Conservation (phyloP, 2,888 invertebrate genomes). For the Agrilus biguttatus region DNA sequence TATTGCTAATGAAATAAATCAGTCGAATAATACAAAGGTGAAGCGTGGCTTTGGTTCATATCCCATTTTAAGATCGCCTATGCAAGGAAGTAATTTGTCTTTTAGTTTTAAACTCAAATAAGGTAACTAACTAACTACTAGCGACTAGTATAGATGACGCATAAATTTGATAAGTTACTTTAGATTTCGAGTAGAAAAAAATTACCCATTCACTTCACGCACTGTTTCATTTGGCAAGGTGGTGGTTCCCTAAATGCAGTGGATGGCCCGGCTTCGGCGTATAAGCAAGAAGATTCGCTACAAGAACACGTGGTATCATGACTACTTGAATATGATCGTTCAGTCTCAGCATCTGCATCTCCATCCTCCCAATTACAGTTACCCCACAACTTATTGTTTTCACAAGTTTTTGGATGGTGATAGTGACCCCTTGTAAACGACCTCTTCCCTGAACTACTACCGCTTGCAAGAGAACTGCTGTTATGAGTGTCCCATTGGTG, state of each 20-base stretch:
- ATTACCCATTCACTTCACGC: constrained; percentile 11
- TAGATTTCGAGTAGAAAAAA: not conserved
- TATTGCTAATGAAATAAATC: too few relatives aligned
- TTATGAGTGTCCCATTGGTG: constrained; percentile 24
- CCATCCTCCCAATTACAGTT: constrained; percentile 26
- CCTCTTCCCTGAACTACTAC: constrained; percentile 23
- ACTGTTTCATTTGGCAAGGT: constrained; percentile 19
- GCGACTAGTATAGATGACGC: too few relatives aligned
- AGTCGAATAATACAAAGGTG: too few relatives aligned
- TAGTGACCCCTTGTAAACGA: constrained; percentile 23
- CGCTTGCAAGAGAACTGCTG: constrained; percentile 26
- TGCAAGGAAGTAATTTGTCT: too few relatives aligned
- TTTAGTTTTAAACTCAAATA: too few relatives aligned
- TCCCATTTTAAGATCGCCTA: too few relatives aligned
- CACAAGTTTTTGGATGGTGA: constrained; percentile 23
- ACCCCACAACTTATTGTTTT: constrained; percentile 23
- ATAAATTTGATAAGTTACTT: not conserved
- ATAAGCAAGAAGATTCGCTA: constrained; percentile 46
- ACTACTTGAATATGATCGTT: constrained; percentile 32
- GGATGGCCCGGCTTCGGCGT: constrained; percentile 40
- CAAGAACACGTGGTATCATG: constrained; percentile 46
- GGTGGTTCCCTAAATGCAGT: constrained; percentile 15
- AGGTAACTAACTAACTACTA: too few relatives aligned
- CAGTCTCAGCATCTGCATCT: constrained; percentile 34
- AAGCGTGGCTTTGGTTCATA: too few relatives aligned